Evolutionary conservation across 2,797 vertebrate species (phyloP).

Genomic region (Calcarius lapponicus): DNA sequence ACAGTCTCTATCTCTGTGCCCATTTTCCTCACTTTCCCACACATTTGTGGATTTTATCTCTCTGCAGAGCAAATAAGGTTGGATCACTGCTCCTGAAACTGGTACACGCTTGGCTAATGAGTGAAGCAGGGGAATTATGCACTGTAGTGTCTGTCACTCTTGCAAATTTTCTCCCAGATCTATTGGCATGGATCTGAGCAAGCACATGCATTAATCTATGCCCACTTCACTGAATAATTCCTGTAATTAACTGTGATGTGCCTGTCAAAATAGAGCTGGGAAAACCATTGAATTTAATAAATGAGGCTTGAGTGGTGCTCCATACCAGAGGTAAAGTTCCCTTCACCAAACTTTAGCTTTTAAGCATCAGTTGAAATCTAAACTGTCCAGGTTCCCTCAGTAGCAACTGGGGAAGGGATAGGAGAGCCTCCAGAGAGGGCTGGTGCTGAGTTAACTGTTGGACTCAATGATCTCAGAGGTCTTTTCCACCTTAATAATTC

Average conservation of each 20-base stretch:
- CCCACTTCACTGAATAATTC: background rate
- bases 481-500: background rate
- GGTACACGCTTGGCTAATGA: background rate
- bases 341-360: background rate
- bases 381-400: background rate
- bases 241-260: background rate
- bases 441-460: background rate
- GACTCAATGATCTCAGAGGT: background rate
- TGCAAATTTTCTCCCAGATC: background rate
- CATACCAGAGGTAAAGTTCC: background rate
- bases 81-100: background rate
- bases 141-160: background rate
- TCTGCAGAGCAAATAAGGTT: background rate
- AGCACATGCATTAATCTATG: background rate
- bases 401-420: background rate
- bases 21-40: background rate
- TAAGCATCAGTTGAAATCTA: background rate
- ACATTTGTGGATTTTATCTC: background rate
- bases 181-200: background rate
- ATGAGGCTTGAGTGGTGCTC: background rate
- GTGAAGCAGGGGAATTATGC: background rate
- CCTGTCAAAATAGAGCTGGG: background rate
- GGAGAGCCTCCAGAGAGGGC: background rate
- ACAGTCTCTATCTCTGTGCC: background rate
- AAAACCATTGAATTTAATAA: background rate